Evolutionary conservation across 2,888 invertebrate genomes (phyloP).

Genomic region (Drosophila helvetica): DNA sequence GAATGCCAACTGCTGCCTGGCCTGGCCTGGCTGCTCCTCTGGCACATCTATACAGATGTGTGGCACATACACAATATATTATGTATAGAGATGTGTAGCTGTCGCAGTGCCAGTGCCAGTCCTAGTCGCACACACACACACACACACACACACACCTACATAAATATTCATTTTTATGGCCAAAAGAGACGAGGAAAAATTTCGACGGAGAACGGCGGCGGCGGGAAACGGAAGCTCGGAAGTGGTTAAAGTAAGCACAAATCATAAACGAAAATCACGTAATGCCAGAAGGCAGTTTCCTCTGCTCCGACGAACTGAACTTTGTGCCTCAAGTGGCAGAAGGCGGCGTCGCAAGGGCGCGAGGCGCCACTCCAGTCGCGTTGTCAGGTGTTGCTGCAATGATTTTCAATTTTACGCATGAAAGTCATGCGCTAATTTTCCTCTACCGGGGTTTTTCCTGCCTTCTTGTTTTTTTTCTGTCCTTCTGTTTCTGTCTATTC

Average conservation of each 20-base stretch:
- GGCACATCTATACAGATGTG: conserved; percentile 8
- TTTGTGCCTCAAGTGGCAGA: neutral
- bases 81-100: conserved; percentile 27
- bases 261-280: conserved; percentile 81
- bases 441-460: conserved; percentile 19
- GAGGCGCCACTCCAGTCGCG: conserved; percentile 16
- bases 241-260: conserved; percentile 73
- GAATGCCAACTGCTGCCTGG: conserved; percentile 51
- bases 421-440: conserved; percentile 78
- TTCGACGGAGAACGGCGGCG: conserved; percentile 15
- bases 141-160: conserved; percentile 37
- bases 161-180: conserved; percentile 79
- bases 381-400: conserved; percentile 79
- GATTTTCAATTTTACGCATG: conserved; percentile 79
- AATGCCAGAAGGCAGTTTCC: conserved; percentile 50
- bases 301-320: neutral
- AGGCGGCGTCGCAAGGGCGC: neutral
- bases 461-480: neutral
- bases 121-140: conserved; percentile 1
- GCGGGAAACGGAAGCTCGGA: conserved; percentile 70
- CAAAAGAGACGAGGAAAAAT: conserved; percentile 59
- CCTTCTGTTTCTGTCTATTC: conserved; percentile 61
- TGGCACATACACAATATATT: conserved; percentile 47
- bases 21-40: neutral
- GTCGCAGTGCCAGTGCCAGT: too few relatives aligned